Base-by-base conservation (phyloP, 2,888 invertebrate genomes). In the Sepioteuthis lessoniana region DNA sequence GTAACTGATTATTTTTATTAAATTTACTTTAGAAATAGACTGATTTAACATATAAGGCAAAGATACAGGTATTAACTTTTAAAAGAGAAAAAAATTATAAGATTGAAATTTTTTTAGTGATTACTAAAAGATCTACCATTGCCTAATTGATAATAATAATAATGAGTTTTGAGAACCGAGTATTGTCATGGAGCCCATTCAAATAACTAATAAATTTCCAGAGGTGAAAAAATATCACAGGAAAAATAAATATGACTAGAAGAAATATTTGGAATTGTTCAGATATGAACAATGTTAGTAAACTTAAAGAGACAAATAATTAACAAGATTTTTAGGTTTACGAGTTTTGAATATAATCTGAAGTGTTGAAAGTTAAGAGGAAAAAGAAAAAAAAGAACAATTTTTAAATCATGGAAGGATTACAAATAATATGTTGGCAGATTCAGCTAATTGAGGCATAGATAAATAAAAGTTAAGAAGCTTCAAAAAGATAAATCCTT, bases 321-420 rank as follows among this genome's bases (percentile, higher is more conserved):
- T 47, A 47, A 47, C 60, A 60, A 13, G 16, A n/a, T n/a, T 35
- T 76, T 76, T n/a, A n/a, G 13, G 1, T 76, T n/a, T 35, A 31
- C n/a, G 76, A 16, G 76, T 76, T 76, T 47, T 55, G 25, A 55
- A 25, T 55, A 76, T 76, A 76, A 76, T n/a, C 76, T 16, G 76
- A 76, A 76, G n/a, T 76, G 60, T 76, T 76, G 60, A 76, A 76
- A 76, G n/a, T n/a, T n/a, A n/a, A n/a, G n/a, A n/a, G n/a, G n/a
- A n/a, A n/a, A n/a, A n/a, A 28, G 0, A 55, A 76, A 76, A n/a
- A 76, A n/a, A 76, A 76, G n/a, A 8, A 76, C 1, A 76, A 16
- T n/a, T n/a, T n/a, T 76, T n/a, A 76, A 76, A 76, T 76, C 13
- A 76, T 76, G 76, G 76, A 76, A 10, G n/a, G 76, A 76, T 42